These are phyloP conservation scores for Chrysogorgia sp. DNA, from an alignment of 92 coral and sea anemone genomes.

Conservation along the genomic window DNA sequence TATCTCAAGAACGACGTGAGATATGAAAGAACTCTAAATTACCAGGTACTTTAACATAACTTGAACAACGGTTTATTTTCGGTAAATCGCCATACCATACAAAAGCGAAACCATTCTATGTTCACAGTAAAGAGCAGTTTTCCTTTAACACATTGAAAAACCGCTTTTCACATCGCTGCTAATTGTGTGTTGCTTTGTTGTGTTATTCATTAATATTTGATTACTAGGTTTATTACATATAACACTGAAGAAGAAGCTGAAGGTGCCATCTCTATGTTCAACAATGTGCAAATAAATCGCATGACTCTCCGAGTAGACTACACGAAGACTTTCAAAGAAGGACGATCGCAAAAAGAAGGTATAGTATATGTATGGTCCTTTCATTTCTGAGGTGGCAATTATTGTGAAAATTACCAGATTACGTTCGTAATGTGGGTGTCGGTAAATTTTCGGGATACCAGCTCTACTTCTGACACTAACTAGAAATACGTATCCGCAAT, in stretches of 20 bases:
- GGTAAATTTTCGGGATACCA: too few species aligned
- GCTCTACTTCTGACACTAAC: not conserved
- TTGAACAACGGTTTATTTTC: too few species aligned
- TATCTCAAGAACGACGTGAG: too few species aligned
- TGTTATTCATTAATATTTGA: not conserved
- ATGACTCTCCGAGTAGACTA: slow-evolving; percentile 66
- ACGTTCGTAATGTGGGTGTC: too few species aligned
- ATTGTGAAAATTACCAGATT: too few species aligned
- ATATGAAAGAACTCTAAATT: too few species aligned
- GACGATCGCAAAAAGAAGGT: not conserved
- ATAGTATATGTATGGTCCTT: not conserved
- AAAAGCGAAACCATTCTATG: too few species aligned
- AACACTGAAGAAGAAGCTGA: slow-evolving; percentile 69
- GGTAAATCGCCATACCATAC: too few species aligned
- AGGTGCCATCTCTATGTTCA: slow-evolving; percentile 66
- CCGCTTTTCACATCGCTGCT: too few species aligned
- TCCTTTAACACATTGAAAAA: too few species aligned
- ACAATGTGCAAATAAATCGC: slow-evolving; percentile 58
- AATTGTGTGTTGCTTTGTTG: not conserved
- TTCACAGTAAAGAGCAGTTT: too few species aligned
- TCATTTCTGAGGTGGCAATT: not conserved
- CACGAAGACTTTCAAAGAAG: slow-evolving; percentile 51
- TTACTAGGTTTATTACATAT: slow-evolving; percentile 71
- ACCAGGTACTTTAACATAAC: too few species aligned
- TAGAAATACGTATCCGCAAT: not conserved